phyloP scores from a whole-genome alignment of 2,113 vertebrate species.

The Verasper variegatus region DNA sequence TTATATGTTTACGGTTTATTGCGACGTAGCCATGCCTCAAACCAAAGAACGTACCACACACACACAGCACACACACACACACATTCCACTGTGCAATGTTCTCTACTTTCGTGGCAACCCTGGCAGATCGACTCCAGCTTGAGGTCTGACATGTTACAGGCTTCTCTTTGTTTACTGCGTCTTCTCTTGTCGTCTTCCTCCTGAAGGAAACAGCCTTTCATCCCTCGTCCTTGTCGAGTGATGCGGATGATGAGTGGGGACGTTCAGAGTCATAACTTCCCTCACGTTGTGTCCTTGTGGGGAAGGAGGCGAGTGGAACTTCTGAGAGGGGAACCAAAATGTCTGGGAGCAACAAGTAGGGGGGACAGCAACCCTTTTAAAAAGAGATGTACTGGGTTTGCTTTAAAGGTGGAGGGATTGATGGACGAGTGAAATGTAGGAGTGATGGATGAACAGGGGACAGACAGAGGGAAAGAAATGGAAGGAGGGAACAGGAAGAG shows the following conservation, averaged over 20 bases:
- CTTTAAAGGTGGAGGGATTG: neutral
- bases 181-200: conserved; percentile 13
- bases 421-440: neutral
- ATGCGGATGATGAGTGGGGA: too few relatives aligned
- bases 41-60: conserved; percentile 44
- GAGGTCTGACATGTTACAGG: conserved; percentile 55
- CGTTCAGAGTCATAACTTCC: neutral
- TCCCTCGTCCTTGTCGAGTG: neutral
- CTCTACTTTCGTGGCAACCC: conserved; percentile 39
- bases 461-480: neutral
- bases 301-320: neutral
- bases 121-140: conserved; percentile 27
- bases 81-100: neutral
- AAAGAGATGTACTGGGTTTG: too few relatives aligned
- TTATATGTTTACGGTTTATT: conserved; percentile 64
- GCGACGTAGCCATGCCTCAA: conserved; percentile 27
- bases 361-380: too few relatives aligned
- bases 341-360: too few relatives aligned
- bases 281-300: neutral
- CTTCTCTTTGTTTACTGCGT: conserved; percentile 56
- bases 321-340: neutral
- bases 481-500: neutral
- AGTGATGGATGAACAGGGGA: neutral
- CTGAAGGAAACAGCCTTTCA: neutral
- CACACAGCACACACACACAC: conserved; percentile 25